Conservation (phyloP, 2,113 vertebrate genomes). For the Mesitornis unicolor region DNA sequence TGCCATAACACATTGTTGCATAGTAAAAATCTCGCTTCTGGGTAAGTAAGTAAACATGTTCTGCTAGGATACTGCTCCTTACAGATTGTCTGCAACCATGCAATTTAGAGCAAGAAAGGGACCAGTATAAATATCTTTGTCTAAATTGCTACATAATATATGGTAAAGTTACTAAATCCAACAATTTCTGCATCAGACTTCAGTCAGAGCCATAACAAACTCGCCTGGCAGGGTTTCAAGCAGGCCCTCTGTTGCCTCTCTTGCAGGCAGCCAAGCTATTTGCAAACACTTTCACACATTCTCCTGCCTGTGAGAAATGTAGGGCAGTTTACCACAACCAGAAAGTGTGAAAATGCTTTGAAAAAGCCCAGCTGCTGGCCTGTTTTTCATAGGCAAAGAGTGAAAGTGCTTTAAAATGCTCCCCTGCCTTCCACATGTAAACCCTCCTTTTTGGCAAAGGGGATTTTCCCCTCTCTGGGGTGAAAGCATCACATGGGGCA, state of each 20-base stretch:
- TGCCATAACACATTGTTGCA: not conserved
- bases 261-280: slow-evolving; percentile 35
- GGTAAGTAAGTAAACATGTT: not conserved
- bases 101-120: not conserved
- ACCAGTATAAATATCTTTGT: not conserved
- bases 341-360: slow-evolving; percentile 13
- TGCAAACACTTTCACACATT: slow-evolving; percentile 43
- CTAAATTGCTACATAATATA: not conserved
- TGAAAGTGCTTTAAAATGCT: not conserved
- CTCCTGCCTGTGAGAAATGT: slow-evolving; percentile 13
- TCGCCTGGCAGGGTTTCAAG: not conserved
- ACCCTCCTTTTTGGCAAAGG: not conserved
- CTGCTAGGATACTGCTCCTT: not conserved
- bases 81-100: fast-evolving
- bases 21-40: not conserved
- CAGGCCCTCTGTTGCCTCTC: not conserved
- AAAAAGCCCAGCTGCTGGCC: slow-evolving; percentile 20
- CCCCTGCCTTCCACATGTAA: not conserved
- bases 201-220: not conserved
- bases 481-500: not conserved
- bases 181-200: not conserved
- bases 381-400: not conserved
- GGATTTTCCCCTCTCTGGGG: not conserved
- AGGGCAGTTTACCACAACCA: slow-evolving; percentile 10
- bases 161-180: not conserved